phyloP scores from a whole-genome alignment of 2,113 vertebrate species.

The Regulus satrapa region DNA sequence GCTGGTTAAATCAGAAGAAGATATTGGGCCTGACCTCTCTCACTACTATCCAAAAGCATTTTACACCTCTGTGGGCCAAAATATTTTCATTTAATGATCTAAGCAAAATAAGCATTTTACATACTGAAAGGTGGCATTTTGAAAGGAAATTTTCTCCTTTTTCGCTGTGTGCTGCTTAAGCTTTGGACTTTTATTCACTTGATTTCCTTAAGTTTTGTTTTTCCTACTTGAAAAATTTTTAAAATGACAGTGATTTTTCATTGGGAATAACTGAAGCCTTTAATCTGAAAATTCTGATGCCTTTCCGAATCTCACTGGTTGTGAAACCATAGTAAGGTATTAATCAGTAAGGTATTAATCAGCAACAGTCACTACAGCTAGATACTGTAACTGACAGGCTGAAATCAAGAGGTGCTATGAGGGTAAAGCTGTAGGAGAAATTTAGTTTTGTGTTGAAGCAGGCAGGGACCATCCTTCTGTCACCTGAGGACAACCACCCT shows the following conservation, averaged over 20 bases:
- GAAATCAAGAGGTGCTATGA: not conserved
- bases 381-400: not conserved
- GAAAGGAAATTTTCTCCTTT: not conserved
- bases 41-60: not conserved
- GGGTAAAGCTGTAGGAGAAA: not conserved
- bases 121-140: not conserved
- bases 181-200: not conserved
- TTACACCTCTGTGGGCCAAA: not conserved
- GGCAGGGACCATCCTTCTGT: not conserved
- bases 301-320: accelerated
- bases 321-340: not conserved
- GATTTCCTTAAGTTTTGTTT: not conserved
- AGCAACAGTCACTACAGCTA: not conserved
- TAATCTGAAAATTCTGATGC: not conserved
- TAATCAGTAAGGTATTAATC: not conserved
- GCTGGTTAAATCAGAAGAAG: not conserved
- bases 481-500: not conserved
- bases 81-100: not conserved
- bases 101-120: not conserved
- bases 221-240: not conserved
- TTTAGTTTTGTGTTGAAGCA: not conserved
- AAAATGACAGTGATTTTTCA: not conserved
- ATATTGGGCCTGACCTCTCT: not conserved
- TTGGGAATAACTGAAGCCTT: not conserved
- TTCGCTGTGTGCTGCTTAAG: not conserved